phyloP scores from a whole-genome alignment of 2,888 invertebrate species.

The Callosobruchus maculatus region DNA sequence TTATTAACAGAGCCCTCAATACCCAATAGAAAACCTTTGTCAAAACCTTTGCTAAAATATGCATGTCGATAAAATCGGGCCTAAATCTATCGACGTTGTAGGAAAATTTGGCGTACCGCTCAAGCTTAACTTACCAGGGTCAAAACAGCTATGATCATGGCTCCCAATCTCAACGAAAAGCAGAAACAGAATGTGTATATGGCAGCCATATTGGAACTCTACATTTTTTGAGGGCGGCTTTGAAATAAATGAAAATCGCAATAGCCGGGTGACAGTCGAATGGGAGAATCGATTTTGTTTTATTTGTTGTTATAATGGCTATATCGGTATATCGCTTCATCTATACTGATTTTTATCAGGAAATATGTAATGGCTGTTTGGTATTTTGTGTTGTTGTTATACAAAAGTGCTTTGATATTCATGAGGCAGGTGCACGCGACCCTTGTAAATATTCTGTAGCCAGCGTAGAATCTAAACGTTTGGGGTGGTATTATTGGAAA shows the following conservation, averaged over 20 bases:
- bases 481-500: too few species aligned
- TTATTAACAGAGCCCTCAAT: too few species aligned
- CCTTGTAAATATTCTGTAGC: too few species aligned
- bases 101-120: too few species aligned
- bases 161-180: constrained; percentile 3
- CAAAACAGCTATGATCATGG: background rate
- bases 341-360: background rate
- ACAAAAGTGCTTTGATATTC: background rate
- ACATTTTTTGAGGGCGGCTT: background rate
- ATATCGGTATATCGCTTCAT: background rate
- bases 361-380: background rate
- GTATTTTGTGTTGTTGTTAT: background rate
- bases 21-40: too few species aligned
- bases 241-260: background rate
- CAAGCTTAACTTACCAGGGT: constrained; percentile 1
- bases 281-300: background rate
- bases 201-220: background rate
- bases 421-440: background rate
- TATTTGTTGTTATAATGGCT: background rate
- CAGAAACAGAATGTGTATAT: constrained; percentile 1
- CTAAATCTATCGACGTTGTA: too few species aligned
- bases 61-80: too few species aligned
- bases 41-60: too few species aligned
- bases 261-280: background rate
- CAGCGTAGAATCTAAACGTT: too few species aligned